Evolutionary conservation across 1,140 invertebrate genomes (phyloP).

Genomic region (Andrena cerasifolii): DNA sequence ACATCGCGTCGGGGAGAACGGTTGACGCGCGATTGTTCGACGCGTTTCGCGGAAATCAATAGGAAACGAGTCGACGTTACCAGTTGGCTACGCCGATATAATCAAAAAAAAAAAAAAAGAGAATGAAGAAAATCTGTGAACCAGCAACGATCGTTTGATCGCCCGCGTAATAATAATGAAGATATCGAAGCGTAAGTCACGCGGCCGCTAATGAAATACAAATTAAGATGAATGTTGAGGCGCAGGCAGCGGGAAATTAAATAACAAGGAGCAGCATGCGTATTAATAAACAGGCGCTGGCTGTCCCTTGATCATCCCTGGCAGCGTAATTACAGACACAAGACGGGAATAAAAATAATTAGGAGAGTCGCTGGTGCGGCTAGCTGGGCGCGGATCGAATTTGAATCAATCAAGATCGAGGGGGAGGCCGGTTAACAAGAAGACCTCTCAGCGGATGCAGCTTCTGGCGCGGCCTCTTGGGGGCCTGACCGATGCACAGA

Average conservation of each 20-base stretch:
- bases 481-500: conserved; percentile 1
- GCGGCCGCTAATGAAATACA: conserved; percentile 31
- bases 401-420: conserved; percentile 32
- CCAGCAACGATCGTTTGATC: conserved; percentile 27
- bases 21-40: conserved; percentile 4
- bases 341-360: conserved; percentile 12
- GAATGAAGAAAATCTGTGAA: conserved; percentile 11
- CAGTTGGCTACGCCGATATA: too few species aligned
- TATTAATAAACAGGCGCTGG: conserved; percentile 9
- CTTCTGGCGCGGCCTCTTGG: neutral
- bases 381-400: neutral
- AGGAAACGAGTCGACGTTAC: conserved; percentile 11
- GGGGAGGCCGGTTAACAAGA: neutral
- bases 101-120: too few species aligned
- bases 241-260: neutral
- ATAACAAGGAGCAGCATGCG: conserved; percentile 5
- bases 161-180: conserved; percentile 36
- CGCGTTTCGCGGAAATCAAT: conserved; percentile 16
- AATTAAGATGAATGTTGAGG: conserved; percentile 27
- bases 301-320: neutral
- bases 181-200: conserved; percentile 33
- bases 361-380: too few species aligned
- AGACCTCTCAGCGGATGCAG: conserved; percentile 24
- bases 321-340: conserved; percentile 4
- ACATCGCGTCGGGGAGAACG: neutral